These are phyloP conservation scores for Capromys pilorides DNA, from an alignment of 2,797 vertebrate genomes.

Conservation along the genomic window DNA sequence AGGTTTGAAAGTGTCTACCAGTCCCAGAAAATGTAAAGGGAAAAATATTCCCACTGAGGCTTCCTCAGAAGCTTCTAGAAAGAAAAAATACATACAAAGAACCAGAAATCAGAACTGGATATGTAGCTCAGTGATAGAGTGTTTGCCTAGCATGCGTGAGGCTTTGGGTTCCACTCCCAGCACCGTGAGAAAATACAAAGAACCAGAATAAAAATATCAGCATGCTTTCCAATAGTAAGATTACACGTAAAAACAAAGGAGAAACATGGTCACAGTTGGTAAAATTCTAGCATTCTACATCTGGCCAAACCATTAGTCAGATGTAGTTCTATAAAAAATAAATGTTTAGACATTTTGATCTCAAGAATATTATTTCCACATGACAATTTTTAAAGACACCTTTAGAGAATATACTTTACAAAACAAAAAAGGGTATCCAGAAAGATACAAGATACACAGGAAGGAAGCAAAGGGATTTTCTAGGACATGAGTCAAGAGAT, in stretches of 20 bases:
- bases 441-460: background rate
- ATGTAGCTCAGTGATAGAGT: background rate
- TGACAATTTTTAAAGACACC: constrained; percentile 1
- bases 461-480: background rate
- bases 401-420: constrained; percentile 18
- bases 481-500: background rate
- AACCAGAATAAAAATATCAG: constrained; percentile 24
- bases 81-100: background rate
- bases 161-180: background rate
- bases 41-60: constrained; percentile 15
- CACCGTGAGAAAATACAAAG: background rate
- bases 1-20: background rate
- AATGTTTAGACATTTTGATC: background rate
- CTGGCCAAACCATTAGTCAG: constrained; percentile 7
- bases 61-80: background rate
- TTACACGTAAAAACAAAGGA: background rate
- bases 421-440: background rate
- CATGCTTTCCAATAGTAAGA: background rate
- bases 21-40: background rate
- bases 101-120: background rate
- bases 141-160: background rate
- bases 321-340: background rate
- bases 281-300: background rate
- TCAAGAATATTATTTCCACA: background rate
- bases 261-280: background rate